Base-by-base conservation (phyloP, 2,888 invertebrate species). In the Macropis europaea region DNA sequence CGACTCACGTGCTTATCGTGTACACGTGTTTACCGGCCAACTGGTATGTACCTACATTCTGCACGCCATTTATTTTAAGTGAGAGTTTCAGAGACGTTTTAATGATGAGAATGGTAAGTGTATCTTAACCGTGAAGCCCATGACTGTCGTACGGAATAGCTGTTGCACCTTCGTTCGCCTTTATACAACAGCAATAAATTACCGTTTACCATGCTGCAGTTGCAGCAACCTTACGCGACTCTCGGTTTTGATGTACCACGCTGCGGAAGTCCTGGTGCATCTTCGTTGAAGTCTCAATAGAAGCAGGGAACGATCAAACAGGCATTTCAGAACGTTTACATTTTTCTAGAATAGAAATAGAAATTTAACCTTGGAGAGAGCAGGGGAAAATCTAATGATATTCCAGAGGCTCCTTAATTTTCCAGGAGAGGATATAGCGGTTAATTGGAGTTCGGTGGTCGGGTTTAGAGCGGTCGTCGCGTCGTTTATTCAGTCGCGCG, bases 111-210 rank as follows among this genome's bases (percentile, higher is more conserved):
- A 62, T 53, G 50, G 69, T 63, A 72, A 72, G 68, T 68, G 78
- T 73, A 69, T 73, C 73, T 69, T 50, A 30, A 11, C 68, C 43
- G 68, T 60, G 43, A 78, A 73, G 73, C 57, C 70, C 70, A 68
- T 62, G 76, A 78, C 76, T 70, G 76, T 79, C 79, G 78, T 47
- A 50, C 50, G 45, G 69, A 67, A 69, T 77, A 63, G 75, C 74
- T 45, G 74, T 71, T 47, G 71, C 74, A 47, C 68, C 59, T 63
- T 64, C 56, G 63, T 43, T 36, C 73, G 73, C 62, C 38, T 77
- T 73, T 73, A 77, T 73, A 67, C 70, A 24, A 19, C 52, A 60
- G 73, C 76, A 70, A 82, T 84, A 83, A 83, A 82, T 83, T 77
- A 77, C 73, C n/a, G 34, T 28, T 45, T 6, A n/a, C n/a, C n/a